Evolutionary conservation across 2,797 vertebrate genomes (phyloP), one percentile per base, ranked within the genome.

Genomic region (Chiroxiphia lanceolata): DNA sequence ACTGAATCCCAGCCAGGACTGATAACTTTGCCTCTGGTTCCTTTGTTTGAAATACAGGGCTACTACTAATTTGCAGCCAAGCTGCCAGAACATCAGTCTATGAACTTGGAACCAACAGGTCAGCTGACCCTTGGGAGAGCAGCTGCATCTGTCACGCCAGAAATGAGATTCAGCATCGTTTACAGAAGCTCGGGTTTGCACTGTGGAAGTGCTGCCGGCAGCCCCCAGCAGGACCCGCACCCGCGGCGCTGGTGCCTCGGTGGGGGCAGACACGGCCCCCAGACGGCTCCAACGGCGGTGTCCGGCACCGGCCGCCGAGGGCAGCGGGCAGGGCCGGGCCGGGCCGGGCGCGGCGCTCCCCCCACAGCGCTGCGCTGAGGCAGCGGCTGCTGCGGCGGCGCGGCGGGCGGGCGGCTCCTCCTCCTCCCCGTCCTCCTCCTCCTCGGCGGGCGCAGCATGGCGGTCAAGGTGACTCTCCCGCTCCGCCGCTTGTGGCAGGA

Each of bases 401-500:
- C 84, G 95, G 96, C 94, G 70, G 79, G 70, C 69, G 63, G 93
- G 82, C 83, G 92, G 85, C 60, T 80, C 64, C 44, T 80, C 93
- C 95, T 83, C 60, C 22, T 82, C 25, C 10, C 19, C 53, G 31
- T 27, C 92, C 95, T 67, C n/a, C 80, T 96, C 93, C 93, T 95
- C 82, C 91, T 94, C 80, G 93, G 89, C 85, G 89, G 95, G 94
- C 91, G 96, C 99, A 99, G 98, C 98, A 99, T 99, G 99, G 99
- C 99, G 98, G 98, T 99, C 99, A 99, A 99, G 99, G 99, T 99
- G 99, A 99, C 99, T 99, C 98, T 98, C 97, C 80, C 45, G 82
- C 97, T 86, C 93, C 36, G 95, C 78, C 71, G 90, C 47, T 92
- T 92, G 90, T 91, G 92, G 96, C 96, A 61, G 96, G 83, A 92